A percentile compares a stretch with the other conserved stretches of the same genome.
Conservation (phyloP, 2,797 vertebrate species). For the Mormyrus hasselquistii region DNA sequence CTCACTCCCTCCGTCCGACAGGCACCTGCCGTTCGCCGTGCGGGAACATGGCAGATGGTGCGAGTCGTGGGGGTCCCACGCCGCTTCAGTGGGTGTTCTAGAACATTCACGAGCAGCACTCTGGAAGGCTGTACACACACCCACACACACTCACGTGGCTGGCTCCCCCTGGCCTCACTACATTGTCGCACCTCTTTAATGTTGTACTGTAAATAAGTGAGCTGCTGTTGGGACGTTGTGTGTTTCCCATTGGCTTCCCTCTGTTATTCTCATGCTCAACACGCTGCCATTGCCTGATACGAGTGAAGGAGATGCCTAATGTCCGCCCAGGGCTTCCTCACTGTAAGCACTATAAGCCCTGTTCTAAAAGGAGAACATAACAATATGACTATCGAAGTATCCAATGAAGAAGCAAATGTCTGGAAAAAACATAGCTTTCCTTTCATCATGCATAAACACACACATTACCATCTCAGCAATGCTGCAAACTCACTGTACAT, state of each 20-base stretch:
- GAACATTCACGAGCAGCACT: constrained; percentile 33
- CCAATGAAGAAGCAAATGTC: not conserved
- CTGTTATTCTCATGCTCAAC: not conserved
- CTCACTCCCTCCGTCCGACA: constrained; percentile 35
- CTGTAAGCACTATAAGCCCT: not conserved
- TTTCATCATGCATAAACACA: not conserved
- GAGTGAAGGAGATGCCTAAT: not conserved
- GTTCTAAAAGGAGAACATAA: not conserved
- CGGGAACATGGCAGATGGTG: constrained; percentile 69
- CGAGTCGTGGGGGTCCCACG: constrained; percentile 54
- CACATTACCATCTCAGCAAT: not conserved
- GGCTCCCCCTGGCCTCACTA: not conserved
- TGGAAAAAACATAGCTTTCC: not conserved
- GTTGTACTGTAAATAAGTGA: not conserved
- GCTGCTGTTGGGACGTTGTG: not conserved
- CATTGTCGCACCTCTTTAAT: not conserved
- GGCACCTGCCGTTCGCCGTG: constrained; percentile 48
- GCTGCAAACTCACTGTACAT: not conserved
- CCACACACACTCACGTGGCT: constrained; percentile 22
- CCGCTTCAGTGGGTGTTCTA: constrained; percentile 51
- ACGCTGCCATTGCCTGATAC: not conserved
- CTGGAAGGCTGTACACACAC: constrained; percentile 7
- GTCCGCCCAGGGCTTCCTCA: not conserved
- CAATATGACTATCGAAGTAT: no score
- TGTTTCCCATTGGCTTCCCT: not conserved